Evolutionary conservation across 1,140 invertebrate genomes (phyloP), one percentile per base, ranked within the genome.

Genomic region (Leptinotarsa lineolata): DNA sequence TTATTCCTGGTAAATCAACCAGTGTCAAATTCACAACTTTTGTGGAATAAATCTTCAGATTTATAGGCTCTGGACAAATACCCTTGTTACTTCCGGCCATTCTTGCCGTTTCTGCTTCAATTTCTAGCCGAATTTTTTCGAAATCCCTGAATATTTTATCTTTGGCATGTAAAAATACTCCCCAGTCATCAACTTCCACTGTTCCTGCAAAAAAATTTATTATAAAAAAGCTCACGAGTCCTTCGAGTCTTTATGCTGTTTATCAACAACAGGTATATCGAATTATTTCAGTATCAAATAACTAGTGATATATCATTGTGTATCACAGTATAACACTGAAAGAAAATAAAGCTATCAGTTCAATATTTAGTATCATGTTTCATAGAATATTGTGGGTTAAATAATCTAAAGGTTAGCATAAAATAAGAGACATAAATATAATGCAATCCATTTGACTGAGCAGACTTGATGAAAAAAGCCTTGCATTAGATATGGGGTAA

Each of bases 1-100:
- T 99, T 20, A 99, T 94, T 72, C 98, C 98, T 68, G 98, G 98
- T 46, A 99, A 86, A 89, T 99, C 98, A 54, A 99, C 96, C 2
- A 99, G 87, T 1, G 98, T 99, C 69, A 99, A 87, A 86, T 98
- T 99, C 21, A 99, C 95, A 59, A 99, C 97, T 74, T 90, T 89
- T 5, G 91, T 90, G 1, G 98, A 99, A 85, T 89, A 99, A 83
- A 95, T 98, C 87, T 99, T 99, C 59, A 99, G 87, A 83, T 93
- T 97, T 76, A 99, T 99, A 3, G 98, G 94, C 78, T 99, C 96
- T 0, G 91, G 89, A 83, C 95, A 97, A 72, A 99, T 98, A 74
- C 97, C 97, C 87, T 99, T 99, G 83, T 99, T 99, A 67, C 81
- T 89, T 13, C 98, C 98, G 61, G 97, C 95, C 87, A 95, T 92